Conservation (phyloP, 2,113 vertebrate genomes). For the Neolamprologus tretocephalus region DNA sequence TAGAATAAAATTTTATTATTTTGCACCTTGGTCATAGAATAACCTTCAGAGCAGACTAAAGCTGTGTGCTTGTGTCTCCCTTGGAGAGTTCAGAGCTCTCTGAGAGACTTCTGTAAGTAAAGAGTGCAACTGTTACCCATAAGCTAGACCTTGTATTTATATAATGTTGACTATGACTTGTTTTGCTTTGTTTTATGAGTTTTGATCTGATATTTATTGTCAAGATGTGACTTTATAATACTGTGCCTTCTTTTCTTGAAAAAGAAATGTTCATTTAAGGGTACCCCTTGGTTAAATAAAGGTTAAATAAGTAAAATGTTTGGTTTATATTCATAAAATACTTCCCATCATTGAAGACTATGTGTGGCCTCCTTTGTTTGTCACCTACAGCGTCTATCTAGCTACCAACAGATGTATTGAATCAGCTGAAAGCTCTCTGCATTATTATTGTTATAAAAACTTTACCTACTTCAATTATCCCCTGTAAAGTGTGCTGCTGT, state of each 20-base stretch:
- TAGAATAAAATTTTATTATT: background rate
- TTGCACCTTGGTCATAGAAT: background rate
- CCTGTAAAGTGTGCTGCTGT: background rate
- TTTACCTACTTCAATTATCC: constrained; percentile 19
- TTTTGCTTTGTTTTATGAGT: background rate
- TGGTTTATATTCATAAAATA: background rate
- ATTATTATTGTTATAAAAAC: background rate
- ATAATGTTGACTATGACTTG: background rate
- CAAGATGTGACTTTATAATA: background rate
- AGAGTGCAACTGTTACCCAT: background rate
- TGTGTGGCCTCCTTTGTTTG: background rate
- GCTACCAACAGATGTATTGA: background rate
- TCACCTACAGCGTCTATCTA: background rate
- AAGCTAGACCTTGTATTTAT: background rate
- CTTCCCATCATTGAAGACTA: background rate
- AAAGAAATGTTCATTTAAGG: background rate
- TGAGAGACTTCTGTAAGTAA: background rate
- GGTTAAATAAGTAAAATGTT: background rate
- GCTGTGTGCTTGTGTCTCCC: background rate
- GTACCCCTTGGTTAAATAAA: background rate
- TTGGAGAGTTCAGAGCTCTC: background rate
- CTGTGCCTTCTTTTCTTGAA: background rate
- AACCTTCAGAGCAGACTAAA: background rate
- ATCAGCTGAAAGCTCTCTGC: background rate
- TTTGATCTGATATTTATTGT: background rate